A percentile compares a stretch with the other conserved stretches of the same genome.
phyloP scores from a whole-genome alignment of 1,140 invertebrate species.

The Whitmania pigra region DNA sequence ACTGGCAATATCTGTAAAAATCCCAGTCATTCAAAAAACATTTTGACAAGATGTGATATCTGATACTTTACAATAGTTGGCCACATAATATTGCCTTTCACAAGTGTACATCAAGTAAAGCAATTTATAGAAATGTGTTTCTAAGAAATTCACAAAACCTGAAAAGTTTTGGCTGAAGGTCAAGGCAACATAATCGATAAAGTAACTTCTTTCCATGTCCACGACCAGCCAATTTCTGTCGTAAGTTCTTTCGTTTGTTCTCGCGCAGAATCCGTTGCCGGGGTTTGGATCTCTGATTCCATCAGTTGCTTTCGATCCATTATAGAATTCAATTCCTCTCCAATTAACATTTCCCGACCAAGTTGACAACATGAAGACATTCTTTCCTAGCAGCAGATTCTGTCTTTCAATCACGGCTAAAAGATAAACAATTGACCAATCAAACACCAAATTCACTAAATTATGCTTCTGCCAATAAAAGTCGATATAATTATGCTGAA shows the following conservation, averaged over 20 bases:
- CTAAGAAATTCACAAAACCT: no score
- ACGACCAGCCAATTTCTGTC: not conserved
- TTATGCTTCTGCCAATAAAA: not conserved
- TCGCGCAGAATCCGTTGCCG: not conserved
- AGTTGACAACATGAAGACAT: not conserved
- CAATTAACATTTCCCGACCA: not conserved
- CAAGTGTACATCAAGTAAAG: no score
- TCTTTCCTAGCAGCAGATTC: not conserved
- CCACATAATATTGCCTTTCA: no score
- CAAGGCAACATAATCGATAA: constrained; percentile 2
- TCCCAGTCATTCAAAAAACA: no score
- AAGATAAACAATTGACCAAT: not conserved
- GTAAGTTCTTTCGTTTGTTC: not conserved
- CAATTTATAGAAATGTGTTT: no score
- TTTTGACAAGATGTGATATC: no score
- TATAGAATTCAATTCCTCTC: not conserved
- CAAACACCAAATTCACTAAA: not conserved
- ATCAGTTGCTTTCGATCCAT: not conserved
- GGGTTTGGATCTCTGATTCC: constrained; percentile 3
- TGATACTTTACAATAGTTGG: no score
- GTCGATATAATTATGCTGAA: not conserved
- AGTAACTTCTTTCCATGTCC: constrained; percentile 5
- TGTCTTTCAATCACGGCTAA: not conserved
- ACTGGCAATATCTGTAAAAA: no score
- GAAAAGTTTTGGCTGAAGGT: no score